phyloP scores from a whole-genome alignment of 2,888 invertebrate genomes.

The Heliconius erato region DNA sequence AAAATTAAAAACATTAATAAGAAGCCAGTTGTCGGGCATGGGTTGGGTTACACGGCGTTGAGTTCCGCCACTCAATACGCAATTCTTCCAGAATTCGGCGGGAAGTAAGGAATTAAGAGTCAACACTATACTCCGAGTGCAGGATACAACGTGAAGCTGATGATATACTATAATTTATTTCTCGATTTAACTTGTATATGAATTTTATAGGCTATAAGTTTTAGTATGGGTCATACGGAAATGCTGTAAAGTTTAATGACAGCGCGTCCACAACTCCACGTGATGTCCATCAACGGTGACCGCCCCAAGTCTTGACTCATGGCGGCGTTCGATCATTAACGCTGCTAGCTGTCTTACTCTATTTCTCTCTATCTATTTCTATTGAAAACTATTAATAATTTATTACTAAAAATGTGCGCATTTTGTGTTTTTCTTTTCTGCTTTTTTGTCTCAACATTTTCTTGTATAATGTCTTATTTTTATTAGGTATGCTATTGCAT shows the following conservation, averaged over 20 bases:
- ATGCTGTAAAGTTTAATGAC: conserved; percentile 10
- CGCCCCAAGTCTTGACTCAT: background rate
- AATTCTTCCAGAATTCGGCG: too few species aligned
- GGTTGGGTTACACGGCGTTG: too few species aligned
- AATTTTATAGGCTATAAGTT: conserved; percentile 10
- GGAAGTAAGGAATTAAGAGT: too few species aligned
- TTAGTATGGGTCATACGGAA: conserved; percentile 23
- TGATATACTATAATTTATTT: background rate
- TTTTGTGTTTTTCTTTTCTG: too few species aligned
- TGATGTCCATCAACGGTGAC: conserved; percentile 23
- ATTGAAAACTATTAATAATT: background rate
- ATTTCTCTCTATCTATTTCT: too few species aligned
- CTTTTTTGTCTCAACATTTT: too few species aligned
- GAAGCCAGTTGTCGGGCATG: too few species aligned
- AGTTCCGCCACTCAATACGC: too few species aligned
- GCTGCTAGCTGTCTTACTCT: background rate
- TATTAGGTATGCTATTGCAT: too few species aligned
- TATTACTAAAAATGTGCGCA: background rate
- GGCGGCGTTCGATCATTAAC: background rate
- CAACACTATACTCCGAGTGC: too few species aligned
- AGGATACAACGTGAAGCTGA: too few species aligned
- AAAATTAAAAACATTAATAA: background rate
- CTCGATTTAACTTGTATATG: background rate
- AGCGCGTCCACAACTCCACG: conserved; percentile 37
- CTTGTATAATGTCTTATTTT: too few species aligned